phyloP scores from a whole-genome alignment of 1,140 invertebrate genomes.

The Anastatus disparis region DNA sequence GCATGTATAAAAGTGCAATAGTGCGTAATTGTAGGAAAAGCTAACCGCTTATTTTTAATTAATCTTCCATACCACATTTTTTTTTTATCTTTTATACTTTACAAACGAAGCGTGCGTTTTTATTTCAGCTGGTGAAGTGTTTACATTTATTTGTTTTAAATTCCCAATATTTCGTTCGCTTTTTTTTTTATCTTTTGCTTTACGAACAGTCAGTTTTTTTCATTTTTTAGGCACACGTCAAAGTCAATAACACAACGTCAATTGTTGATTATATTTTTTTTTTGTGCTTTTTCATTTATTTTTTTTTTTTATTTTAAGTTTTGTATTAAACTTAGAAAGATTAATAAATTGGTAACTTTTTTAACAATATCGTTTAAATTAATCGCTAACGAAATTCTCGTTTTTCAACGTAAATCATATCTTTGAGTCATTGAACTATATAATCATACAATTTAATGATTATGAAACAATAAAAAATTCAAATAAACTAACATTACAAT shows the following conservation, averaged over 20 bases:
- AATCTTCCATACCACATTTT: background rate
- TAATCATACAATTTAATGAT: too few relatives aligned
- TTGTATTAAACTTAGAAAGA: too few relatives aligned
- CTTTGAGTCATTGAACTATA: too few relatives aligned
- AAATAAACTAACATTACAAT: too few relatives aligned
- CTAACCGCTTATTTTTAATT: background rate
- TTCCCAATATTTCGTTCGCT: too few relatives aligned
- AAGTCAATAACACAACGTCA: constrained; percentile 16
- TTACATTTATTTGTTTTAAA: background rate
- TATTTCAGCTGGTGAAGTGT: background rate
- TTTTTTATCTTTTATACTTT: background rate
- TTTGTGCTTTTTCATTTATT: constrained; percentile 1
- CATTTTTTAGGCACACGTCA: constrained; percentile 27
- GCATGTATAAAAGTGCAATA: constrained; percentile 13
- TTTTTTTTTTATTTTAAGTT: background rate
- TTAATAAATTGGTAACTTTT: too few relatives aligned
- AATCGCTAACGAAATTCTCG: too few relatives aligned
- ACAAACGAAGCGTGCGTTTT: background rate
- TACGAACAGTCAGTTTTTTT: constrained; percentile 14
- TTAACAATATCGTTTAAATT: too few relatives aligned
- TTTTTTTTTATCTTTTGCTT: constrained; percentile 1
- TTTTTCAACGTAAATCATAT: too few relatives aligned
- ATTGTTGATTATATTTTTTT: constrained; percentile 6
- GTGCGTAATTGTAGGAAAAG: background rate
- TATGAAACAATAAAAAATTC: too few relatives aligned